Base-by-base conservation (phyloP, 2,113 vertebrate genomes). In the Lophotis ruficrista region DNA sequence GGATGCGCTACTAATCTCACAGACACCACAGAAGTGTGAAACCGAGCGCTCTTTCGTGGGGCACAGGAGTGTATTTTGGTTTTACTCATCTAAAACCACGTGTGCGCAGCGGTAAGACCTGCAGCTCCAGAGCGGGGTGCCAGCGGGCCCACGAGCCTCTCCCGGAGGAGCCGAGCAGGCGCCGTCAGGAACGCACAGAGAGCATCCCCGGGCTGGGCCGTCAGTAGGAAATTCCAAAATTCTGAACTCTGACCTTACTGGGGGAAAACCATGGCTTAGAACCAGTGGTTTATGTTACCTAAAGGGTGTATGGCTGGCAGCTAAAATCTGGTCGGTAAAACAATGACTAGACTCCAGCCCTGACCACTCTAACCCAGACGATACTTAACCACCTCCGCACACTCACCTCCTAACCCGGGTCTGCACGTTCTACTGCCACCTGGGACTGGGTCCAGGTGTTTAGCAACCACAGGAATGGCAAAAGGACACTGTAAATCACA, bases 341-440 rank as follows among this genome's bases (percentile, higher is more conserved):
- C 11, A 22, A 27, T 1, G 6, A 31, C 30, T 19, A 16, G 16
- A 37, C 31, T 68, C 64, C 37, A 2, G 14, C 43, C 81, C 7
- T n/a, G 37, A 16, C 31, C 30, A 12, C n/a, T 25, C 81, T 23
- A 41, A 9, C 33, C 3, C 43, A 28, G 66, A 43, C 1, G 5
- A 35, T 6, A 35, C 14, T 33, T 7, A 15, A 43, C 41, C 6
- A 20, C 23, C 35, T 30, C 43, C 7, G 10, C 13, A 9, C 9
- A 7, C 22, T 6, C 57, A 16, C 21, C 21, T 13, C 45, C 8
- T 12, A 58, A 23, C 21, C 6, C 7, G 30, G 43, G 15, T 28
- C 22, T 12, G 2, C 53, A 45, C 25, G 2, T 25, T 14, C 8
- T 6, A 17, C 33, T 18, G 14, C 3, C 2, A 4, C 27, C 33